Percentiles rank a stretch among this genome's conserved stretches.
phyloP scores from a whole-genome alignment of 2,113 vertebrate species.

The Cygnus buccinator region DNA sequence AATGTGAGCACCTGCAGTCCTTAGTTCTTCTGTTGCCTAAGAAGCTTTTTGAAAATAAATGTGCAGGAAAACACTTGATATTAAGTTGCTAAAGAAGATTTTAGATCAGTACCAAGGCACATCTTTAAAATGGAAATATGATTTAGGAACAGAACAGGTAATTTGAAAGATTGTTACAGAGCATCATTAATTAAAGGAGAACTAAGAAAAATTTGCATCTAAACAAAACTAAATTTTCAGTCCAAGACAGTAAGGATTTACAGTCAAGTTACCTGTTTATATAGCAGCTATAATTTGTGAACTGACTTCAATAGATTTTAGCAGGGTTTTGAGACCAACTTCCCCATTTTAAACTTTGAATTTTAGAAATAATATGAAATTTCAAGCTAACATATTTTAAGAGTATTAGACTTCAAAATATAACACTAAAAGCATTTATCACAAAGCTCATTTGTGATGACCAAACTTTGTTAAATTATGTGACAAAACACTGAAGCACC shows the following conservation, averaged over 20 bases:
- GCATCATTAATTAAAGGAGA: neutral
- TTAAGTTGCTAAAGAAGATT: neutral
- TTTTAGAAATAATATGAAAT: neutral
- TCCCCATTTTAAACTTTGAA: neutral
- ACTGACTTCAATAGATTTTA: neutral
- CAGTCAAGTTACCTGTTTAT: neutral
- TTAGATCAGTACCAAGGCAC: neutral
- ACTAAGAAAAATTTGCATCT: neutral
- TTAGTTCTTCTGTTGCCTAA: neutral
- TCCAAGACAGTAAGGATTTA: neutral
- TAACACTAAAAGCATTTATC: neutral
- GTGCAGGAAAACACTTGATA: neutral
- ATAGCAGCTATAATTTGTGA: neutral
- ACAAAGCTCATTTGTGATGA: neutral
- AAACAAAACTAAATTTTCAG: neutral
- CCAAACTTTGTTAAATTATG: neutral
- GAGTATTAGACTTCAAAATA: neutral
- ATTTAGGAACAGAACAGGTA: neutral
- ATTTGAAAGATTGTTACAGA: neutral
- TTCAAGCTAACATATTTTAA: neutral
- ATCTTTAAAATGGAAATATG: neutral
- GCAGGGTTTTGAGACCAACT: neutral
- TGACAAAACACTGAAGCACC: neutral
- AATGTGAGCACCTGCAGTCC: neutral
- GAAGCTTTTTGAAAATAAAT: neutral